Evolutionary conservation across 1,140 invertebrate species (phyloP).

Genomic region (Eupristina koningsbergeri): DNA sequence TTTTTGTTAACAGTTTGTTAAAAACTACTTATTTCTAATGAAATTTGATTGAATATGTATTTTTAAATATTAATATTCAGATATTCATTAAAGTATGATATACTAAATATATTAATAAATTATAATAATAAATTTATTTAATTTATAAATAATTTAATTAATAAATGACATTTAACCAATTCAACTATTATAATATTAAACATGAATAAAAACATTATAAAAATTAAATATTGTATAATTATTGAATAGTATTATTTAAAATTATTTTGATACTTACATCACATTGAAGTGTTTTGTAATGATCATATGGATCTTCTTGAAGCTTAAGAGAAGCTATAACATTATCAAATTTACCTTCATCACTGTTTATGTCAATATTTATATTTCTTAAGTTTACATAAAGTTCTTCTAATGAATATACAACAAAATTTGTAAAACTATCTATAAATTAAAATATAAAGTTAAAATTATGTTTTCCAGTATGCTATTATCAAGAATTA

Average conservation of each 20-base stretch:
- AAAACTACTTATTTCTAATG: too few relatives aligned
- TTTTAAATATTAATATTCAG: too few relatives aligned
- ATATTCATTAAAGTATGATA: too few relatives aligned
- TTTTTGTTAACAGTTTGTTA: too few relatives aligned
- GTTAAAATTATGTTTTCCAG: not conserved
- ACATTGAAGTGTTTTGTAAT: constrained; percentile 70
- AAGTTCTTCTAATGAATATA: constrained; percentile 75
- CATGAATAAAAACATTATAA: not conserved
- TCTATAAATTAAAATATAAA: constrained; percentile 41
- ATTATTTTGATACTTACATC: constrained; percentile 62
- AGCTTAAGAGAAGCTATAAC: constrained; percentile 70
- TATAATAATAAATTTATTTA: too few relatives aligned
- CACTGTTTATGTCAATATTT: constrained; percentile 48
- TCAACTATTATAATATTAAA: too few relatives aligned
- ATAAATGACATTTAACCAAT: too few relatives aligned
- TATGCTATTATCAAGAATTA: not conserved
- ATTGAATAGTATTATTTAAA: not conserved
- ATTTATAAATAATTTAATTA: too few relatives aligned
- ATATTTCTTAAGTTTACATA: constrained; percentile 71
- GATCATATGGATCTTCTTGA: constrained; percentile 72
- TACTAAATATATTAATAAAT: too few relatives aligned
- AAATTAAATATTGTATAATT: not conserved
- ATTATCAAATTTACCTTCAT: constrained; percentile 61
- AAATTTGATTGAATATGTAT: too few relatives aligned
- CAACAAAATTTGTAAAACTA: constrained; percentile 62